Conservation (phyloP, 2,888 invertebrate species). For the Patella pellucida region DNA sequence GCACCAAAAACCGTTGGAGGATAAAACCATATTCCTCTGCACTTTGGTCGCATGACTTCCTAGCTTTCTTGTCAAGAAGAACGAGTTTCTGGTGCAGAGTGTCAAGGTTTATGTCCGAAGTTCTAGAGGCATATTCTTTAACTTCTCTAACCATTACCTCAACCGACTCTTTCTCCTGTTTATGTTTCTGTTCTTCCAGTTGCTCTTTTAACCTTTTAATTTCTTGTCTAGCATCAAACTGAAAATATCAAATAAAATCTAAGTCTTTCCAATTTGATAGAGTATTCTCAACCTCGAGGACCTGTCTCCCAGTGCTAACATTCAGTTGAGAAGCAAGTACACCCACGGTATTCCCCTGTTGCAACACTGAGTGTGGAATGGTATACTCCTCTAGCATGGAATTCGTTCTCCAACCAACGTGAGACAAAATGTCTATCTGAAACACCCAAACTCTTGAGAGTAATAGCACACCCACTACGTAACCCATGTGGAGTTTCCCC, state of each 20-base stretch:
- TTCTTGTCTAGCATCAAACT: too few species aligned
- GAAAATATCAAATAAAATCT: too few species aligned
- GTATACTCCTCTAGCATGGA: background rate
- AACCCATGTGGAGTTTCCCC: constrained; percentile 12
- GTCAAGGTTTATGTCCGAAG: background rate
- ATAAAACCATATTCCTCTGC: background rate
- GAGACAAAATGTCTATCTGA: constrained; percentile 12
- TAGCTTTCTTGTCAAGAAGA: background rate
- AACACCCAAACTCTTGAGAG: background rate
- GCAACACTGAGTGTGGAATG: background rate
- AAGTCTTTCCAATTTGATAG: too few species aligned
- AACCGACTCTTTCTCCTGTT: background rate
- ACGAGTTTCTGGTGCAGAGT: background rate
- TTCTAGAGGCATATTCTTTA: background rate
- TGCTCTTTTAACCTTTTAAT: background rate
- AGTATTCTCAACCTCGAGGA: too few species aligned
- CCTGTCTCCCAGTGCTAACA: too few species aligned
- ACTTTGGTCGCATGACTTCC: background rate
- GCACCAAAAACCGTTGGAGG: background rate
- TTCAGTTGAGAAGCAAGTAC: background rate
- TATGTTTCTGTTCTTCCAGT: background rate
- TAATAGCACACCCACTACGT: constrained; percentile 17
- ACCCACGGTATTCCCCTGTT: background rate
- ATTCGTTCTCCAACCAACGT: constrained; percentile 15
- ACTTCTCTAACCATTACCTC: background rate